Evolutionary conservation across 1,140 invertebrate genomes (phyloP), one percentile per base, ranked within the genome.

Genomic region (Agrypnia vestita): DNA sequence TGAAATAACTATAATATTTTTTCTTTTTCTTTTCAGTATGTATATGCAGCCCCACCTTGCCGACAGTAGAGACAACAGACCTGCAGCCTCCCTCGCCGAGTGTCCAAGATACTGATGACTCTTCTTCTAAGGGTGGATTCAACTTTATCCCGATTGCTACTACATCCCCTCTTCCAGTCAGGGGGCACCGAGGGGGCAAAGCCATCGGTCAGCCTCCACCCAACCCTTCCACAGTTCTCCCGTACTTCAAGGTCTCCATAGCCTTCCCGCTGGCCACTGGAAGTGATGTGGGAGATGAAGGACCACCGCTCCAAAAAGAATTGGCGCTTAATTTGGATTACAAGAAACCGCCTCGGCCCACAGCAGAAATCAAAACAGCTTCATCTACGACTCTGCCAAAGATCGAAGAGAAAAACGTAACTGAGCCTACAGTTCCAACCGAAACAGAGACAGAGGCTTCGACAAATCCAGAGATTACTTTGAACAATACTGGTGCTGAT

Each of bases 21-120:
- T 78, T 53, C 21, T 21, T 64, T 73, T 56, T 75, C 4, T 69
- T 81, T 81, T 76, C 80, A 81, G 80, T 56, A n/a, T 81, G 76
- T 69, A 35, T 78, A 8, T 81, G 80, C 80, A 76, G 53, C 44
- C 80, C 80, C 10, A 17, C 74, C 35, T 46, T 69, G 55, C 55
- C 80, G 44, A 78, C 56, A 56, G 15, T 72, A 1, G n/a, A 44
- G 19, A 19, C 43, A 17, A 44, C 59, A 17, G 62, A 59, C 12
- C 19, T 53, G 12, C 25, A 71, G 11, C 11, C 59, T 15, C 61
- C 55, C 19, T 44, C 61, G 9, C 67, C 67, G n/a, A 46, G 43
- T 47, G 19, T 25, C 19, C 8, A 10, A 7, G 21, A 25, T 12
- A 35, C 35, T n/a, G 43, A 53, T 79, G 56, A 19, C 35, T 79